Percentiles rank a stretch among this genome's conserved stretches.
phyloP scores from a whole-genome alignment of 2,113 vertebrate genomes.

The Xiphophorus couchianus region DNA sequence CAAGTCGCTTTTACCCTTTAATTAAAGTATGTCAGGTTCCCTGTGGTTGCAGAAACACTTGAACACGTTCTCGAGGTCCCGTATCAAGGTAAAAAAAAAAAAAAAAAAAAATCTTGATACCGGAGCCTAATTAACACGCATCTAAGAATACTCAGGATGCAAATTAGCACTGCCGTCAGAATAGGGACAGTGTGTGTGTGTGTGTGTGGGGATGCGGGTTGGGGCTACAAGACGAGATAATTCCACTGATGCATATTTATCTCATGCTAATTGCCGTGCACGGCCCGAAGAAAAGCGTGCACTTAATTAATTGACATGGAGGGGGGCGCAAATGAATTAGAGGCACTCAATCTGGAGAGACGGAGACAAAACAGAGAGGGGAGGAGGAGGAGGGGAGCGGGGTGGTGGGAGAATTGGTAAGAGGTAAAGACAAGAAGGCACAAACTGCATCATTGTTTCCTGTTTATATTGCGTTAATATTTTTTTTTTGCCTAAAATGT shows the following conservation, averaged over 20 bases:
- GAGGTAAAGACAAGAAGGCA: constrained; percentile 19
- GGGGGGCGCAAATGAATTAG: constrained; percentile 71
- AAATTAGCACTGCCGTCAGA: constrained; percentile 74
- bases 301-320: constrained; percentile 84
- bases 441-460: neutral
- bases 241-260: constrained; percentile 84
- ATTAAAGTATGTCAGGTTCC: constrained; percentile 56
- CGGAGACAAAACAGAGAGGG: constrained; percentile 40
- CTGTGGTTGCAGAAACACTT: constrained; percentile 59
- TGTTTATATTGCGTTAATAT: neutral
- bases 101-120: constrained; percentile 49
- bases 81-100: constrained; percentile 45
- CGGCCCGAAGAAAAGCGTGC: constrained; percentile 78
- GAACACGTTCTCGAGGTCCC: constrained; percentile 70
- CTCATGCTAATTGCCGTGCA: constrained; percentile 82
- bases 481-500: neutral
- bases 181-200: constrained; percentile 22
- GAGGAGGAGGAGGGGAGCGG: too few species aligned
- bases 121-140: constrained; percentile 77
- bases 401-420: neutral
- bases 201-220: constrained; percentile 9
- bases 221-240: constrained; percentile 72
- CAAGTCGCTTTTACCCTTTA: constrained; percentile 36
- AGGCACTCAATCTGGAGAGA: constrained; percentile 75
- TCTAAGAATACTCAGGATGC: constrained; percentile 79